Base-by-base conservation (phyloP, 1,140 invertebrate species). In the Gerris buenoi region DNA sequence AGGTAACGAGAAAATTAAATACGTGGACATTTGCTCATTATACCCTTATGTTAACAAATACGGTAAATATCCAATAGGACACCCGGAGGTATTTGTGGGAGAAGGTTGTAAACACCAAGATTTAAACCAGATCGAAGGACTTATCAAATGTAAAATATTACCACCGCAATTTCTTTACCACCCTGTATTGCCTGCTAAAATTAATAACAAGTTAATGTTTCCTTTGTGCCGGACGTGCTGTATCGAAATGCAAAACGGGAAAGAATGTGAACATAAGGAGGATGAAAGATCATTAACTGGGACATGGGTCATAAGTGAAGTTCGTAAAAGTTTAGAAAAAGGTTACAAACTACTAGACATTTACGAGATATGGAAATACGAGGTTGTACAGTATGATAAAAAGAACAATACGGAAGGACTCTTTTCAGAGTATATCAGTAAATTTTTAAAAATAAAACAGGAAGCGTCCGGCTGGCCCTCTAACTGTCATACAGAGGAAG, bases 31-130 rank as follows among this genome's bases (percentile, higher is more conserved):
- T 46, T 46, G 33, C 33, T 46, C 33, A 10, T 75, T 27, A 62
- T 74, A 27, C 68, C 71, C 3, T 67, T 76, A 5, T 71, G 73
- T 1, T 76, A 78, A 71, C 59, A 75, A n/a, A 72, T 73, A 56
- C 68, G 76, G 33, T 77, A 77, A 68, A 73, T 70, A 2, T 73
- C 77, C 67, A 76, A 18, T 46, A 18, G 33, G 33, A 10, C 5
- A 46, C 5, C 33, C 33, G 18, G 33, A 5, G 5, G 18, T 46
- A 10, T 46, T 10, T 46, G 18, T 46, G 18, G 33, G 33, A 5
- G 18, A 46, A 18, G 33, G 18, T 18, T 46, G 33, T 18, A 46
- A 5, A 46, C 33, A 5, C 18, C 5, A 46, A 10, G 33, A 5
- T 46, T 46, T 46, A 46, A 46, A 5, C 5, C 5, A 46, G 5